Base-by-base conservation (phyloP, 2,113 vertebrate species). In the Sakesphorus luctuosus region DNA sequence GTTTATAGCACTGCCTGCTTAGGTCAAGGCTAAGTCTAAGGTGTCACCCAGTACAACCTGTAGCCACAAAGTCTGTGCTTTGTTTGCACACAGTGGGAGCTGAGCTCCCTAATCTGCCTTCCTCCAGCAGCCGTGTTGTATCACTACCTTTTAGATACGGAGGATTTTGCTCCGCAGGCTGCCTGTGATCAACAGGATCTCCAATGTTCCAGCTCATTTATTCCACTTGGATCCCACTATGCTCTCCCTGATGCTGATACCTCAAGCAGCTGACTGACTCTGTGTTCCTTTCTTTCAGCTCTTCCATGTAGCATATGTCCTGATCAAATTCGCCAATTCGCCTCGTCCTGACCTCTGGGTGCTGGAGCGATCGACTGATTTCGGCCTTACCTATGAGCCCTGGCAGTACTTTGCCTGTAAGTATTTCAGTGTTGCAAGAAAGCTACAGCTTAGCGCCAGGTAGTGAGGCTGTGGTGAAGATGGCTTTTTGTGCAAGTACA, bases 371-470 rank as follows among this genome's bases (percentile, higher is more conserved):
- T 99, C 99, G 3, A 97, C 98, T 1, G 98, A 99, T 97, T 99
- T 98, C 0, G 99, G 99, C 82, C 98, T 96, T 75, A 99, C 98
- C 43, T 99, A 99, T 29, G 98, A 98, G 56, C 99, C 99, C 0
- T 99, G 99, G 99, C 99, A 99, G 97, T 99, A 98, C 94, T 99
- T 99, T 28, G 99, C 99, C 89, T 99, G 99, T 99, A 93, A 99
- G 99, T 99, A 97, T 65, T 43, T 8, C 36, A 7, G 16, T 3
- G 74, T 21, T 28, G 3, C 1, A 6, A 28, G 47, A n/a, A 35
- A 40, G 23, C 78, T 75, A 67, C 78, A 80, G 61, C 33, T 31
- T 4, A 23, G 33, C 21, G 28, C 44, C 28, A 18, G 65, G 40
- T 9, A 3, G 26, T 2, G 8, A 59, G 13, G 56, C 25, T 6